These are phyloP conservation scores for Caenorhabditis brenneri DNA, from an alignment of 1,140 invertebrate species.

Conservation along the genomic window DNA sequence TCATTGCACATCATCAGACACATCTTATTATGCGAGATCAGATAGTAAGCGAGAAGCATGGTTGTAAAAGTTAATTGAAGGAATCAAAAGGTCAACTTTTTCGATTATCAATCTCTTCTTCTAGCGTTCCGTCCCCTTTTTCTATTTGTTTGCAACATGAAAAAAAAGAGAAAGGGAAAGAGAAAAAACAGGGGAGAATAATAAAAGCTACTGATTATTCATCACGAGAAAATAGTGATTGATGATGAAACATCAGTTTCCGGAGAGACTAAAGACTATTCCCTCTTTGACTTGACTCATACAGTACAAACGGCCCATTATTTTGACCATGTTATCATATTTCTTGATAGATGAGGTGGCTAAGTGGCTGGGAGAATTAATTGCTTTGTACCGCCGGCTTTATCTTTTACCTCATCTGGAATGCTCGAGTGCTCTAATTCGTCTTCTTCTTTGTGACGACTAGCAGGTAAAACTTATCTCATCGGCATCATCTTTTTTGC, in stretches of 20 bases:
- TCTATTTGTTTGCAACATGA: too few species aligned
- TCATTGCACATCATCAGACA: neutral
- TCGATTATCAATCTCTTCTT: too few species aligned
- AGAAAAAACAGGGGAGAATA: too few species aligned
- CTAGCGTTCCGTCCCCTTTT: too few species aligned
- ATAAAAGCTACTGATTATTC: neutral
- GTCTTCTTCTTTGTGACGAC: neutral
- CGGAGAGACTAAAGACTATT: neutral
- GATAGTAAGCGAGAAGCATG: neutral
- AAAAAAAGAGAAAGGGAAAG: neutral
- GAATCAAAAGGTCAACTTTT: neutral
- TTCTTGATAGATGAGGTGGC: conserved; percentile 12
- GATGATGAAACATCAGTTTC: neutral
- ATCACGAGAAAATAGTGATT: neutral
- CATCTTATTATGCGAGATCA: neutral
- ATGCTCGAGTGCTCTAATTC: conserved; percentile 9
- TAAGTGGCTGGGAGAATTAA: neutral
- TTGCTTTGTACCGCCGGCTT: neutral
- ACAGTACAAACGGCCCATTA: too few species aligned
- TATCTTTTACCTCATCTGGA: neutral
- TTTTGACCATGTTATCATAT: neutral
- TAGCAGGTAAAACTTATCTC: conserved; percentile 10
- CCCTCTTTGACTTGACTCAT: neutral
- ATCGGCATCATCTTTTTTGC: neutral
- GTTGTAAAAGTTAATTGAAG: neutral